Percentiles rank a stretch among this genome's conserved stretches.
Conservation (phyloP, 2,797 vertebrate genomes). For the Lycodopsis pacificus region DNA sequence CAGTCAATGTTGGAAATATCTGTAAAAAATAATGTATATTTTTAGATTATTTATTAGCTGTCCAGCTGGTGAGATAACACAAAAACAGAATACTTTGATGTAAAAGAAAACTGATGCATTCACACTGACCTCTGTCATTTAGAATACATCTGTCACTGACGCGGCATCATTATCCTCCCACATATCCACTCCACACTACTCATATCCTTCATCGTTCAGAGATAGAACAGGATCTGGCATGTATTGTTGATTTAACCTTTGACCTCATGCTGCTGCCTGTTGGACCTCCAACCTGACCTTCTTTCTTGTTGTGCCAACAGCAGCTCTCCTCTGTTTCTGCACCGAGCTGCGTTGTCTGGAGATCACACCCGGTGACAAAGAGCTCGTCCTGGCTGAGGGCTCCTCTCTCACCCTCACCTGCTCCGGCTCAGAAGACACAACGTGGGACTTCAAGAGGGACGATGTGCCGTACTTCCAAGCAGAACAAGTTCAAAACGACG, state of each 20-base stretch:
- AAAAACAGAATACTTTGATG: slow-evolving; percentile 31
- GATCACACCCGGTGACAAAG: slow-evolving; percentile 79
- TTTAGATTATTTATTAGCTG: slow-evolving; percentile 13
- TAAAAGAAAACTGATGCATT: slow-evolving; percentile 25
- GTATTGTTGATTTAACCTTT: slow-evolving; percentile 78
- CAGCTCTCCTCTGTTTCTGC: slow-evolving; percentile 79
- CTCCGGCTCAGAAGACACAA: slow-evolving; percentile 70
- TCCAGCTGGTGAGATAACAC: slow-evolving; percentile 30
- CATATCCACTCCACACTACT: slow-evolving; percentile 54
- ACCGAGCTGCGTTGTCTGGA: slow-evolving; percentile 71
- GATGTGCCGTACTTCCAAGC: slow-evolving; percentile 66
- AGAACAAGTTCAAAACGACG: slow-evolving; percentile 36
- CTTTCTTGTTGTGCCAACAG: slow-evolving; percentile 57
- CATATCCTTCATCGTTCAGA: slow-evolving; percentile 70
- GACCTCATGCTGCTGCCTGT: slow-evolving; percentile 51
- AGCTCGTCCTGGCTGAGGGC: slow-evolving; percentile 84
- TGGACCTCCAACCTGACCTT: slow-evolving; percentile 61
- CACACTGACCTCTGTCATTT: slow-evolving; percentile 38
- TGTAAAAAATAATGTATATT: background rate
- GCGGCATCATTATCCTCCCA: slow-evolving; percentile 43
- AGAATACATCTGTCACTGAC: slow-evolving; percentile 60
- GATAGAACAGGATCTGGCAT: slow-evolving; percentile 66
- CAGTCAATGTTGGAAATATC: background rate
- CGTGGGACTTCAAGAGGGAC: slow-evolving; percentile 86
- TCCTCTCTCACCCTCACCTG: slow-evolving; percentile 87